Conservation (phyloP, 2,888 invertebrate genomes). For the Tubulanus polymorphus region DNA sequence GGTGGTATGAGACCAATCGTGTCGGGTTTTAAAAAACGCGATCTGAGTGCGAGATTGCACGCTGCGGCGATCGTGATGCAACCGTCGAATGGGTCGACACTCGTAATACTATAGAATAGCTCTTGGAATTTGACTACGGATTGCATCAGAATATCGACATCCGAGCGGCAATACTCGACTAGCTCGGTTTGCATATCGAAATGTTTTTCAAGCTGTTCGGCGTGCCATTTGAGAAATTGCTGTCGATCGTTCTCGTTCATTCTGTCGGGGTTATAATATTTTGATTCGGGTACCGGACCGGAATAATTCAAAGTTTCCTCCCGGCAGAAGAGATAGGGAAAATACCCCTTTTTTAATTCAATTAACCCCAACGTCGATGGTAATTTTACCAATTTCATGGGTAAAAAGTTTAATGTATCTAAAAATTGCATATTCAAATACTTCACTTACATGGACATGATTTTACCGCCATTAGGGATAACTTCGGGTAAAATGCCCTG, state of each 20-base stretch:
- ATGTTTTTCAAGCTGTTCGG: constrained; percentile 5
- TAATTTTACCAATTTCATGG: constrained; percentile 17
- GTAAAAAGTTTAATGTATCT: constrained; percentile 20
- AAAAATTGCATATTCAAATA: too few relatives aligned
- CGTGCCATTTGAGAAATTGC: constrained; percentile 9
- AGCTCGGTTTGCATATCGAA: constrained; percentile 25
- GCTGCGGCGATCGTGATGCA: background rate
- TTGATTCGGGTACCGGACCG: constrained; percentile 18
- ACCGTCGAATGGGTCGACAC: background rate
- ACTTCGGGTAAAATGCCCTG: background rate
- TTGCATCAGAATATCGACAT: constrained; percentile 19
- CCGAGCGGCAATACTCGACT: constrained; percentile 19
- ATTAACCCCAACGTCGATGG: constrained; percentile 19
- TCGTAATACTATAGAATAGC: background rate
- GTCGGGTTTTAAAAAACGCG: background rate
- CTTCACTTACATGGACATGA: background rate
- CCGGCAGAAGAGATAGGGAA: constrained; percentile 21
- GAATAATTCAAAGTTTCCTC: constrained; percentile 18
- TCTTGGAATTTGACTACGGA: constrained; percentile 13
- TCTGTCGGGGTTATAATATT: constrained; percentile 14
- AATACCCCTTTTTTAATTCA: constrained; percentile 21
- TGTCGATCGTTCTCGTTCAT: background rate
- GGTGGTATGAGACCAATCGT: constrained; percentile 15
- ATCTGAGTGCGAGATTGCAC: background rate
- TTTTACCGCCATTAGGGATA: background rate